Evolutionary conservation across 2,113 vertebrate species (phyloP), one percentile per base, ranked within the genome.

Genomic region (Aegypius monachus): DNA sequence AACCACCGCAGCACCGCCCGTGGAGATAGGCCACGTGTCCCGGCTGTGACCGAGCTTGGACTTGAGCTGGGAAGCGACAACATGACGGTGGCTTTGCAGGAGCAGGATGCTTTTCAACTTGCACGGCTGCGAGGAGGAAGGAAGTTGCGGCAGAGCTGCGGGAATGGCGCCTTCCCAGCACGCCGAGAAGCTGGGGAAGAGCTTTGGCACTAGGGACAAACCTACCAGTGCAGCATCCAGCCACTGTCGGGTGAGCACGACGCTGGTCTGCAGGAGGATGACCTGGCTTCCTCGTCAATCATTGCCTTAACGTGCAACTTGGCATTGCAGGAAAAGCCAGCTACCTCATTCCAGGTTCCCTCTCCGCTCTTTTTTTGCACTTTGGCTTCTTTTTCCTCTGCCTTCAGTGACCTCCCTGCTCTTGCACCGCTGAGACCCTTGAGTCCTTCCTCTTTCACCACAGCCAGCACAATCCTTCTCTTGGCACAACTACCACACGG

Each of bases 401-500:
- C 59, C n/a, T 42, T 34, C 55, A 4, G 21, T 27, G 79, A 52
- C 48, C 16, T 61, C 21, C 34, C 8, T 40, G 7, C 34, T 48
- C 55, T 8, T 2, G 5, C 31, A 21, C 21, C 0, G 0, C 56
- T 0, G 3, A 45, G 61, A 20, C 55, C 8, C 23, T 17, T 4
- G 31, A 48, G 67, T 36, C 82, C 50, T 50, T 56, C 36, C 42
- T 45, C 40, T 32, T 58, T 10, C 45, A 16, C 21, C 26, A 0
- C 34, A 4, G 40, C 66, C 65, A 65, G 43, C 40, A 5, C 32
- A 5, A 27, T 15, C 32, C 42, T 79, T 25, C 59, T 43, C 36
- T 19, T 0, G 0, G 13, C 36, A 18, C 0, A 1, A 7, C 23
- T 26, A 25, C 43, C 6, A 0, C 10, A 0, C 1, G n/a, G 36